A percentile compares a stretch with the other conserved stretches of the same genome.
Conservation (phyloP, 2,888 invertebrate genomes). For the Xestoiulus laeticollis region DNA sequence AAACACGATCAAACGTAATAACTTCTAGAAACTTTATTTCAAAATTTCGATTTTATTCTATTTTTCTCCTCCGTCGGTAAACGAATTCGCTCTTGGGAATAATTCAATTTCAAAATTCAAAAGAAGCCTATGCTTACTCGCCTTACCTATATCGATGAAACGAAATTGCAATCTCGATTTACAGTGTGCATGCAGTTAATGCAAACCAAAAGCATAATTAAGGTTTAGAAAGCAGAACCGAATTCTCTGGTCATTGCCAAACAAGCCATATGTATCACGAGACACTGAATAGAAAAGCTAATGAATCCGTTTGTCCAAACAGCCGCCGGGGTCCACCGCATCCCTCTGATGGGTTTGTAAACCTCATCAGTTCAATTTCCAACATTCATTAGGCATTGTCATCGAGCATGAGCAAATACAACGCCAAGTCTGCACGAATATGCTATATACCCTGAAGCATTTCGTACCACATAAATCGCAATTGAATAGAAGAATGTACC, state of each 20-base stretch:
- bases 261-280: background rate
- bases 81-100: slow-evolving; percentile 1
- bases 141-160: background rate
- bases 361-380: slow-evolving; percentile 21
- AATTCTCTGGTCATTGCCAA: background rate
- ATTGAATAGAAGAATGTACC: too few species aligned
- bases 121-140: background rate
- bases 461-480: too few species aligned
- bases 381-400: background rate
- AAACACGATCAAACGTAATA: slow-evolving; percentile 32
- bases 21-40: background rate
- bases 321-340: background rate
- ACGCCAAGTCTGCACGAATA: too few species aligned
- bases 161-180: background rate
- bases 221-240: background rate
- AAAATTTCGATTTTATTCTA: background rate
- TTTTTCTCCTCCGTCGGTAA: background rate
- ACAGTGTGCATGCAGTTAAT: background rate
- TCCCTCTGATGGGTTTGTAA: background rate
- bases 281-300: background rate
- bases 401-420: background rate
- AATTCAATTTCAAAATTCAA: slow-evolving; percentile 21
- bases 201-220: background rate
- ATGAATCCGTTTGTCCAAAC: slow-evolving; percentile 11
- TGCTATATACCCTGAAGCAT: too few species aligned